phyloP scores from a whole-genome alignment of 2,113 vertebrate genomes.

The Perognathus longimembris region DNA sequence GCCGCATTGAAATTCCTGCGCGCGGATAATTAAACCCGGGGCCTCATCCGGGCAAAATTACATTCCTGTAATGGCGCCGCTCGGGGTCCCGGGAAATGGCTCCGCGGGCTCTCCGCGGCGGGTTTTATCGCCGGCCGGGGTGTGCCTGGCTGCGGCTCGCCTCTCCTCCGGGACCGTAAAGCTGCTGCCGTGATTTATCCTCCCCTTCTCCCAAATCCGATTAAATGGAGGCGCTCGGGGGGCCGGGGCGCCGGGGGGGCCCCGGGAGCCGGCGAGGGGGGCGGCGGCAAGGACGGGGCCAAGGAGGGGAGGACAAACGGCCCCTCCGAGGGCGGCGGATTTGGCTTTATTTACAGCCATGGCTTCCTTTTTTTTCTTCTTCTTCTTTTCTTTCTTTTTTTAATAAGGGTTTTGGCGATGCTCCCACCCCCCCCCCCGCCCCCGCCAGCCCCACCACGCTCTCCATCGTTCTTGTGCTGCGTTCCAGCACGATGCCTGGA shows the following conservation, averaged over 20 bases:
- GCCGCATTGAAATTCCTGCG: conserved; percentile 86
- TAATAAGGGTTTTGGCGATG: conserved; percentile 49
- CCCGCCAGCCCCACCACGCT: neutral
- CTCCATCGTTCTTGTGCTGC: conserved; percentile 34
- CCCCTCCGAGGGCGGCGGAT: conserved; percentile 80
- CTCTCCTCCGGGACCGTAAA: conserved; percentile 85
- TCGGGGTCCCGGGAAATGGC: conserved; percentile 84
- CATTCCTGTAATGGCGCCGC: conserved; percentile 83
- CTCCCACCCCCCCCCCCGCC: neutral
- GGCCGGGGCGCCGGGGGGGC: conserved; percentile 80
- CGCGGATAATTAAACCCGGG: conserved; percentile 85
- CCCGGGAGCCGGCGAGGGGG: conserved; percentile 68
- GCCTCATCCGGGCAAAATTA: conserved; percentile 84
- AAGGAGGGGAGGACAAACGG: conserved; percentile 83
- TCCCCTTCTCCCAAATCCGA: conserved; percentile 85
- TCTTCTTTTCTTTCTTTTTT: neutral
- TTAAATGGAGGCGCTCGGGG: conserved; percentile 84
- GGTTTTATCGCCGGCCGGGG: conserved; percentile 83
- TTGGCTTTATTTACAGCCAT: conserved; percentile 82
- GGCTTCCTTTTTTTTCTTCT: conserved; percentile 69
- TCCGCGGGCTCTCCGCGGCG: conserved; percentile 81
- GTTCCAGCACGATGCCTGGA: neutral
- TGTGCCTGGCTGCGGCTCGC: conserved; percentile 83
- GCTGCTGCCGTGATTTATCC: conserved; percentile 84
- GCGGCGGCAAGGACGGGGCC: conserved; percentile 78